Evolutionary conservation across 2,888 invertebrate genomes (phyloP).

Genomic region (Anagyrus pseudococci): DNA sequence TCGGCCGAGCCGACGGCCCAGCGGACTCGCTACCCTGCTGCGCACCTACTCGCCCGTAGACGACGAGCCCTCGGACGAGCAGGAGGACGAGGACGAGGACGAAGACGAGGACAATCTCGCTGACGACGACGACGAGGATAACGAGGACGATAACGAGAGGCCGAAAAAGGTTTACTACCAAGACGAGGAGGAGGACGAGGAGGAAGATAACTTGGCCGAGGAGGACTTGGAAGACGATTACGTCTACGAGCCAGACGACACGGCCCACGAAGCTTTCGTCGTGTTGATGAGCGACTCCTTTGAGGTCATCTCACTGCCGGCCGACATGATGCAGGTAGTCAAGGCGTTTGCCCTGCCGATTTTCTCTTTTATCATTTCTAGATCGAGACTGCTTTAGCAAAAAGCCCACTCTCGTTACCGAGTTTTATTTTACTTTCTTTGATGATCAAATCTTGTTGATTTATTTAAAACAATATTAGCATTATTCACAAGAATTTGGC

Average conservation of each 20-base stretch:
- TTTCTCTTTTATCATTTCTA: no score
- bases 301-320: constrained; percentile 60
- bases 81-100: constrained; percentile 3
- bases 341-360: no score
- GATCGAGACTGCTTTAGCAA: no score
- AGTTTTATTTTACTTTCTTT: no score
- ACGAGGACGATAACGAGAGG: constrained; percentile 7
- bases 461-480: no score
- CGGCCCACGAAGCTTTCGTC: constrained; percentile 55
- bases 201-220: not conserved
- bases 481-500: no score
- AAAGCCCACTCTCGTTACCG: no score
- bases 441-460: no score
- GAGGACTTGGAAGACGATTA: not conserved
- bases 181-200: constrained; percentile 3
- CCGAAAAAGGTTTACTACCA: not conserved
- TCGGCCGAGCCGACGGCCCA: constrained; percentile 24
- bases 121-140: not conserved
- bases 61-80: constrained; percentile 7
- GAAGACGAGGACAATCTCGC: not conserved
- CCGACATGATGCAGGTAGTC: constrained; percentile 59
- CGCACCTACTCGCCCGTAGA: constrained; percentile 1
- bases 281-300: constrained; percentile 62
- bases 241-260: constrained; percentile 30
- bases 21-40: not conserved